Conservation (phyloP, 2,888 invertebrate genomes). For the Altica lythri region DNA sequence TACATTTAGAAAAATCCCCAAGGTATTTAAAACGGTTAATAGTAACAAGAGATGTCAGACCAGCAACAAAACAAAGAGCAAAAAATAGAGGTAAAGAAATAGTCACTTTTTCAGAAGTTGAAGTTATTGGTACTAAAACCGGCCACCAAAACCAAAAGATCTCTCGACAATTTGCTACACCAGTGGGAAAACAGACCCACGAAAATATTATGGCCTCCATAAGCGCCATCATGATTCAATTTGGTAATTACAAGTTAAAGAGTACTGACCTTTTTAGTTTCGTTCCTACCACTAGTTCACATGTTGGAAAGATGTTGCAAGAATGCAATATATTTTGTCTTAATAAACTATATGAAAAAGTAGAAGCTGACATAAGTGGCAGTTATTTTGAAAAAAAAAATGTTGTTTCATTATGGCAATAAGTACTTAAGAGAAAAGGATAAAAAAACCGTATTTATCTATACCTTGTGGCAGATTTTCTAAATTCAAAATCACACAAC, state of each 20-base stretch:
- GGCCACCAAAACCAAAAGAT: constrained; percentile 84
- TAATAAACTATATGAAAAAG: too few species aligned
- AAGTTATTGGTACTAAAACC: constrained; percentile 78
- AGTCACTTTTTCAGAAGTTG: constrained; percentile 81
- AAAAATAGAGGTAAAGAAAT: constrained; percentile 82
- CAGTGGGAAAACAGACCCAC: constrained; percentile 96
- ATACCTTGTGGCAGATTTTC: too few species aligned
- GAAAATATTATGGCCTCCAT: constrained; percentile 91
- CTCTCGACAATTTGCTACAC: constrained; percentile 96
- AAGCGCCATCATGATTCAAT: constrained; percentile 82
- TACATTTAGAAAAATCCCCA: constrained; percentile 83
- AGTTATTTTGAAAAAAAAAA: constrained; percentile 89
- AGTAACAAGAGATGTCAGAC: constrained; percentile 77
- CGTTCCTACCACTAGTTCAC: constrained; percentile 93
- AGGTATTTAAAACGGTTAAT: constrained; percentile 81
- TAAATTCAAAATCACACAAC: too few species aligned
- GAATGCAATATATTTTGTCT: constrained; percentile 87
- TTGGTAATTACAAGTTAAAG: constrained; percentile 82
- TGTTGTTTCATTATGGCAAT: constrained; percentile 87
- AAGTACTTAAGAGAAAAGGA: constrained; percentile 86
- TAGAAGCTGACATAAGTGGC: constrained; percentile 95
- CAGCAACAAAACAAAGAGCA: constrained; percentile 80
- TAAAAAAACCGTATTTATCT: constrained; percentile 48
- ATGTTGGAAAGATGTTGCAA: constrained; percentile 96
- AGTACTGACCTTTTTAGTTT: too few species aligned